Base-by-base conservation (phyloP, 1,140 invertebrate genomes). In the Caenorhabditis inopinata region DNA sequence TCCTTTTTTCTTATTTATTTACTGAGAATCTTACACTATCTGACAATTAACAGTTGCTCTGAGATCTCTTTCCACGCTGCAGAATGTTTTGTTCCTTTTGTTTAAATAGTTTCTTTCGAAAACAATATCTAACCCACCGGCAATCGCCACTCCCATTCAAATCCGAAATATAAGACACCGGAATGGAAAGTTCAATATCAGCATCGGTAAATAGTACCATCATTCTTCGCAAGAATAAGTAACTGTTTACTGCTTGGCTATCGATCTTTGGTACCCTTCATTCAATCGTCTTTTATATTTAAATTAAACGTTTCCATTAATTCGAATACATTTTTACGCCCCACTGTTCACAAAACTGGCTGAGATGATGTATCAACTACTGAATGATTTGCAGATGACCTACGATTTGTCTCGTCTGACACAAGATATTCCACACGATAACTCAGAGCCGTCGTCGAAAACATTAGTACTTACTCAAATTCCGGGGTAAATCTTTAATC, bases 341-440 rank as follows among this genome's bases (percentile, higher is more conserved):
- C 12, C 21, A 6, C n/a, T 53, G 49, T 25, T 53, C 1, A 48
- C 16, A 48, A 48, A 2, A 16, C 6, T 14, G 5, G 1, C 21
- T 48, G 11, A 6, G 16, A 5, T 53, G 25, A 9, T 58, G 6
- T 25, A 32, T 58, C 27, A 25, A 58, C 53, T 32, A 7, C 27
- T n/a, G 9, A 9, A 53, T 53, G 16, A 16, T 32, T 32, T 21
- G 27, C 58, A 68, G 58, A 68, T 68, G 58, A 68, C 58, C 29
- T 68, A 68, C 58, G 58, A 68, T 42, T 68, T 68, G n/a, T 68
- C 58, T 18, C 58, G 58, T 9, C 21, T 68, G 58, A 68, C 58
- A 68, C 58, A 68, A 21, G 58, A 68, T 42, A 35, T 68, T 68
- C 58, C 58, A 68, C 58, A 68, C 32, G 58, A 68, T 2, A 68